These are phyloP conservation scores for Oryctes rhinoceros DNA, from an alignment of 1,140 invertebrate genomes.

Conservation along the genomic window DNA sequence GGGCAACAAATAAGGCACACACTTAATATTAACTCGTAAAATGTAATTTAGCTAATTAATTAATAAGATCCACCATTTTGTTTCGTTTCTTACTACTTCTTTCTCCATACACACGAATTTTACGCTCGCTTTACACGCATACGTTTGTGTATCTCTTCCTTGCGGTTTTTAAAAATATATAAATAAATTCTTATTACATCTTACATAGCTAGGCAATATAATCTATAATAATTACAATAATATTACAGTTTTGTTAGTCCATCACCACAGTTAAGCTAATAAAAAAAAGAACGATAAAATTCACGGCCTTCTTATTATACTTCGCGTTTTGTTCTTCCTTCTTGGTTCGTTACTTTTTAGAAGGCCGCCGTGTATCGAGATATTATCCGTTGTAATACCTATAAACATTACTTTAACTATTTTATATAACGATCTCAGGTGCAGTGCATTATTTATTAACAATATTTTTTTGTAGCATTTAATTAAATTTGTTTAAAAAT, in stretches of 20 bases:
- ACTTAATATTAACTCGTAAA: constrained; percentile 25
- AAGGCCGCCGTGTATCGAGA: not conserved
- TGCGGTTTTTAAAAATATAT: constrained; percentile 23
- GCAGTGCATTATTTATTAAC: not conserved
- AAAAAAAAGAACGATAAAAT: constrained; percentile 27
- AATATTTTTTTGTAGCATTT: constrained; percentile 17
- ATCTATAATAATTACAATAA: constrained; percentile 50
- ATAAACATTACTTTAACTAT: constrained; percentile 5
- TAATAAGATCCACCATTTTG: constrained; percentile 11
- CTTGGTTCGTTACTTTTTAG: constrained; percentile 4
- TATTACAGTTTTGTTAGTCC: constrained; percentile 58
- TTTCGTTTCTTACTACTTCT: no score
- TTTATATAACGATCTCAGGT: constrained; percentile 1
- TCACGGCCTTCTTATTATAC: constrained; percentile 29
- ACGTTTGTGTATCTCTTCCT: constrained; percentile 31
- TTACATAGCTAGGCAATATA: constrained; percentile 43
- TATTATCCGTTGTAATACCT: no score
- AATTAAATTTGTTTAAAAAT: not conserved
- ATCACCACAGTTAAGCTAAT: constrained; percentile 57
- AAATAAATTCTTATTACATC: constrained; percentile 39
- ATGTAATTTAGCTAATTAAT: not conserved
- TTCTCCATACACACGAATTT: not conserved
- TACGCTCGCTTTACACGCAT: not conserved
- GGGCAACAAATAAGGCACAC: constrained; percentile 22
- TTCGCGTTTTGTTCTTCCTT: not conserved